phyloP scores from a whole-genome alignment of 2,888 invertebrate genomes.

The Ormia ochracea region DNA sequence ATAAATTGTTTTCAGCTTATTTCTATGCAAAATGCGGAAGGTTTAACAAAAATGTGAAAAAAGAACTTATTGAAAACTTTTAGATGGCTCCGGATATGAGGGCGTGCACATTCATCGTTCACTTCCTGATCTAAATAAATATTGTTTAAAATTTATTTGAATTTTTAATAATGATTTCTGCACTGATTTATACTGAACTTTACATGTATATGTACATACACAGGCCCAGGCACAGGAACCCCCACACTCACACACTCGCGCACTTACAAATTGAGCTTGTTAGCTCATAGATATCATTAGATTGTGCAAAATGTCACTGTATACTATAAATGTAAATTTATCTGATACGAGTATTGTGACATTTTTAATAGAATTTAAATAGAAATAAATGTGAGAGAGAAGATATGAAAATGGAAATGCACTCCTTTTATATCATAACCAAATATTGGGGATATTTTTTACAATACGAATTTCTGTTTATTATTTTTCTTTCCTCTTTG shows the following conservation, averaged over 20 bases:
- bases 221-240: not conserved
- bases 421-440: not conserved
- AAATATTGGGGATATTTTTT: not conserved
- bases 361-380: constrained; percentile 12
- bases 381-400: not conserved
- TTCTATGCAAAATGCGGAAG: constrained; percentile 14
- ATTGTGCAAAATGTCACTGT: not conserved
- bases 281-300: not conserved
- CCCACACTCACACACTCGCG: not conserved
- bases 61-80: not conserved
- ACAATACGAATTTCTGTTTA: not conserved
- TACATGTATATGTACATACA: not conserved
- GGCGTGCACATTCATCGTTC: not conserved
- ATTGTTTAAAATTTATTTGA: constrained; percentile 12
- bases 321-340: constrained; percentile 11
- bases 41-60: not conserved
- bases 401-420: not conserved
- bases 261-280: not conserved
- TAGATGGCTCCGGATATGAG: not conserved
- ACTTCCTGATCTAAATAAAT: constrained; percentile 26
- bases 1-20: too few species aligned
- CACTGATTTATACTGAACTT: constrained; percentile 13
- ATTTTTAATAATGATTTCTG: constrained; percentile 8
- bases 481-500: too few species aligned
- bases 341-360: not conserved